Conservation (phyloP, 2,888 invertebrate species). For the Calameuta idolon region DNA sequence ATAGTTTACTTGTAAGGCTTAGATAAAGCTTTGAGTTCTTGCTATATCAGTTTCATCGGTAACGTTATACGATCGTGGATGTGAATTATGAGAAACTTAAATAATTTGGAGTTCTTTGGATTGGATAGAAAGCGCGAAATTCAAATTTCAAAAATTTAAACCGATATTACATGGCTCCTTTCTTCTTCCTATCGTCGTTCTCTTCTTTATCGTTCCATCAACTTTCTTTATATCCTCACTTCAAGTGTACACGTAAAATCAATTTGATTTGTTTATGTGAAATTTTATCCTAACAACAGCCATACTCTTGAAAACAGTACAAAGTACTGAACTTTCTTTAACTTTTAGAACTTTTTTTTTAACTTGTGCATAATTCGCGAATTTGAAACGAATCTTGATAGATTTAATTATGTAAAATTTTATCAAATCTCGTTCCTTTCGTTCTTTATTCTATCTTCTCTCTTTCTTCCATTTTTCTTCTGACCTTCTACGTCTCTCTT, state of each 20-base stretch:
- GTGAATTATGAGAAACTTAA: not conserved
- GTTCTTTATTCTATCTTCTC: not conserved
- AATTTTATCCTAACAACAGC: not conserved
- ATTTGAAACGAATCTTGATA: not conserved
- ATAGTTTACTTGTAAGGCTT: not conserved
- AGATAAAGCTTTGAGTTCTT: not conserved
- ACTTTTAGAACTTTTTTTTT: not conserved
- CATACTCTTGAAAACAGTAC: not conserved
- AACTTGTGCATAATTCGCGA: not conserved
- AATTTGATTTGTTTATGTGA: too few relatives aligned
- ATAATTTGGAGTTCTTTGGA: not conserved
- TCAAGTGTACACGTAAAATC: not conserved
- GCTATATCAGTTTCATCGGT: not conserved
- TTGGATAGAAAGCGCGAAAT: not conserved
- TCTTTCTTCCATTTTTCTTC: not conserved
- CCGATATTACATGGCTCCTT: not conserved
- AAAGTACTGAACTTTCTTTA: too few relatives aligned
- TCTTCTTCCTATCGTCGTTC: not conserved
- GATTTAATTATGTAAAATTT: not conserved
- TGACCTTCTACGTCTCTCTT: too few relatives aligned
- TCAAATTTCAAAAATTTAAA: not conserved
- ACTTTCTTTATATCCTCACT: not conserved
- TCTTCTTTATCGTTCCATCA: not conserved
- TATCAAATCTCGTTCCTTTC: not conserved
- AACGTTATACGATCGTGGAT: not conserved